Evolutionary conservation across 2,797 vertebrate species (phyloP), one percentile per base, ranked within the genome.

Genomic region (Lithobates pipiens): DNA sequence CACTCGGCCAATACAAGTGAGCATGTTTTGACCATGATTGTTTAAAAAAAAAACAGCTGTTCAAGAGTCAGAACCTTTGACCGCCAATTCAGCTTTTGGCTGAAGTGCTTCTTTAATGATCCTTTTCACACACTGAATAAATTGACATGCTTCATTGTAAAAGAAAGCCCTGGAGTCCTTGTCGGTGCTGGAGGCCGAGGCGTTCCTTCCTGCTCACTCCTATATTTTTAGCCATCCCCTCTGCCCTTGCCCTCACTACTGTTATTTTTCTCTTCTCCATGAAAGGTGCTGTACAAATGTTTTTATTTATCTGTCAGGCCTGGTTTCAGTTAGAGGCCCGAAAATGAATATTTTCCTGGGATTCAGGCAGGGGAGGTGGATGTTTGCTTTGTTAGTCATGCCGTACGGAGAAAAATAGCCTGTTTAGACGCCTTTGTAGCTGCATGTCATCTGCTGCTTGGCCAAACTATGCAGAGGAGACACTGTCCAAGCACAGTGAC

Each of bases 251-350:
- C 71, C 68, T n/a, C 11, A 23, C 15, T 15, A 16, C 77, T 71
- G 29, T 54, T 18, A 25, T 71, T 80, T 71, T 54, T 29, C 21
- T 71, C 77, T 80, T 69, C 44, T 57, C 84, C 84, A 68, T 85
- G 77, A 80, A 85, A 69, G 70, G 70, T 80, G 77, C 27, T 74
- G 25, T 69, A 32, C 18, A 23, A 46, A 42, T 78, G 83, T 85
- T 85, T 85, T 72, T 85, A 80, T 79, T 80, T 73, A 78, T 85
- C 76, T 80, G 68, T 69, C 42, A 80, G 69, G 29, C 54, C 84
- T 85, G 84, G 77, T 69, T 80, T 57, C 34, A 85, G 71, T 85
- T 85, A 85, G 15, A 69, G 50, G 61, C 27, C 68, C 65, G 69
- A 65, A 79, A 76, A 69, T 77, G 75, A 69, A 84, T 74, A 74